Percentiles rank a stretch among this genome's conserved stretches.
These are phyloP conservation scores for Callitettix versicolor DNA, from an alignment of 1,140 invertebrate genomes.

Conservation along the genomic window DNA sequence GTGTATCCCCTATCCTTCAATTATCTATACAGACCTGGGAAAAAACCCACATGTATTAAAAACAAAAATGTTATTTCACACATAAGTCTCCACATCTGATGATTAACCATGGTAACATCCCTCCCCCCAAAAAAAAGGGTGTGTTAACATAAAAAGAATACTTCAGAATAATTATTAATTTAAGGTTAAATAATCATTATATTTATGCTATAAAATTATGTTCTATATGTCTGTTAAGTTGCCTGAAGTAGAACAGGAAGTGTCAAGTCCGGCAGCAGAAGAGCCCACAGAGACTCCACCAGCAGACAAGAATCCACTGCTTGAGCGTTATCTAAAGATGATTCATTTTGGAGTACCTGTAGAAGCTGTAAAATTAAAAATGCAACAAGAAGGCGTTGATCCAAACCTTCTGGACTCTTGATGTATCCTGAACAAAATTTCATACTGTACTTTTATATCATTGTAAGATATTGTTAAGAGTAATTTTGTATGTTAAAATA, in stretches of 20 bases:
- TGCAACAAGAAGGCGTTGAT: constrained; percentile 69
- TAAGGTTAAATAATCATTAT: too few relatives aligned
- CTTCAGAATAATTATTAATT: too few relatives aligned
- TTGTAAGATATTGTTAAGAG: too few relatives aligned
- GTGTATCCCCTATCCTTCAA: too few relatives aligned
- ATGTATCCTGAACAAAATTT: too few relatives aligned
- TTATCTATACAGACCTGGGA: too few relatives aligned
- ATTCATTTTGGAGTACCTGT: constrained; percentile 71
- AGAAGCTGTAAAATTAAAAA: constrained; percentile 70
- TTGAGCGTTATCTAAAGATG: constrained; percentile 79
- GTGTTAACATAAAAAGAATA: too few relatives aligned
- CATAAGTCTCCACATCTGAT: background rate
- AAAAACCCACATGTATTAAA: too few relatives aligned
- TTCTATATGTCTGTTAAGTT: background rate
- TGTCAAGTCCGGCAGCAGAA: constrained; percentile 18
- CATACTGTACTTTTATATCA: too few relatives aligned
- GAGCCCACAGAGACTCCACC: constrained; percentile 22
- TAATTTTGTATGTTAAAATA: too few relatives aligned
- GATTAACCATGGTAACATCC: background rate
- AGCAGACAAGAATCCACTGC: constrained; percentile 38
- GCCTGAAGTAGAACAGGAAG: background rate
- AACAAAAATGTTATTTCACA: background rate
- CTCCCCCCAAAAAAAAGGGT: too few relatives aligned
- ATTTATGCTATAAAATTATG: too few relatives aligned
- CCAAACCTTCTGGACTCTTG: constrained; percentile 53